A percentile compares a stretch with the other conserved stretches of the same genome.
Conservation (phyloP, 2,888 invertebrate genomes). For the Didymodactylos carnosus region DNA sequence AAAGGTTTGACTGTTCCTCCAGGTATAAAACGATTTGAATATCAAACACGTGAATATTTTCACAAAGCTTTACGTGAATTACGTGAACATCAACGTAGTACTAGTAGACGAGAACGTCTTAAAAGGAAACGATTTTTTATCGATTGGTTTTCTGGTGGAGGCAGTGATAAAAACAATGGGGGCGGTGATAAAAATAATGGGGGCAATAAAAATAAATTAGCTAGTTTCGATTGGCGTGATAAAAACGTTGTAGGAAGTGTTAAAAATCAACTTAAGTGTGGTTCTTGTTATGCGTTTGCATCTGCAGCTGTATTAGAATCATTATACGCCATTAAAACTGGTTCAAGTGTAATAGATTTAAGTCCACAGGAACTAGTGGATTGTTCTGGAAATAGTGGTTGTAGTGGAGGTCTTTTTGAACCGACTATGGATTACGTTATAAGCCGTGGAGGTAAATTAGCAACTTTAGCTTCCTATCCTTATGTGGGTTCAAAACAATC, state of each 20-base stretch:
- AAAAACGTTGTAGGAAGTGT: slow-evolving; percentile 22
- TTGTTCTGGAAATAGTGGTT: not conserved
- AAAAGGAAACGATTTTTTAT: not conserved
- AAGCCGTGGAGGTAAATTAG: not conserved
- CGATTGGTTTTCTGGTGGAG: not conserved
- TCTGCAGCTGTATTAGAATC: not conserved
- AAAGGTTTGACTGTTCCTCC: not conserved
- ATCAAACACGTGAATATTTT: too few relatives aligned
- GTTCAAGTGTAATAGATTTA: not conserved
- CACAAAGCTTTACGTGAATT: not conserved
- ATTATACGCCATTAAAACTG: not conserved
- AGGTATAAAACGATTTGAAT: not conserved
- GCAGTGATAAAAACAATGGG: not conserved
- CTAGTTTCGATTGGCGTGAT: slow-evolving; percentile 23
- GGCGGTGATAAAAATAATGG: not conserved
- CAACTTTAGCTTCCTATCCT: not conserved
- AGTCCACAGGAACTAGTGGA: not conserved
- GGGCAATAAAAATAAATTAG: slow-evolving; percentile 17
- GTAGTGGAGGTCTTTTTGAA: not conserved
- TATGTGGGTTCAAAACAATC: not conserved
- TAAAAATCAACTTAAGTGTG: slow-evolving; percentile 22
- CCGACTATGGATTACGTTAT: not conserved
- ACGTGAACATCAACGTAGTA: not conserved
- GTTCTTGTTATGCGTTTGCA: not conserved
- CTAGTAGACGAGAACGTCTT: not conserved